Percentiles rank a stretch among this genome's conserved stretches.
phyloP scores from a whole-genome alignment of 2,113 vertebrate genomes.

The Canis aureus region DNA sequence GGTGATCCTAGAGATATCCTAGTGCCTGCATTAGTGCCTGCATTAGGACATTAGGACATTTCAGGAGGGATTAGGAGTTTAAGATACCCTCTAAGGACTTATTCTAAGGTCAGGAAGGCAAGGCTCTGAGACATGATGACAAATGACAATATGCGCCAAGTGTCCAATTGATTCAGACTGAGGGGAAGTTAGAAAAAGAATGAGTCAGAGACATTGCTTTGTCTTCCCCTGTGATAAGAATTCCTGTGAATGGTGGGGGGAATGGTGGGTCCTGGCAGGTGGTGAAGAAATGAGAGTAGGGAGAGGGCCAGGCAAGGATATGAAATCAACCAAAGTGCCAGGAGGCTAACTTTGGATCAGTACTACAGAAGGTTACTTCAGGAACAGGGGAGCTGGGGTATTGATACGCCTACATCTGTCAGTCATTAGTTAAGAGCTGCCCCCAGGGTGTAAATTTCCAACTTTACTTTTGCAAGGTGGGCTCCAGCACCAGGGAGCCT shows the following conservation, averaged over 20 bases:
- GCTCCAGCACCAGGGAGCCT: not conserved
- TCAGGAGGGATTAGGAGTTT: not conserved
- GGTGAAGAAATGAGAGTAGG: not conserved
- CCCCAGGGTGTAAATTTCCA: not conserved
- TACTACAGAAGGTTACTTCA: not conserved
- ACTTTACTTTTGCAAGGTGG: not conserved
- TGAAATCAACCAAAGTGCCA: not conserved
- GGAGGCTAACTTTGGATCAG: not conserved
- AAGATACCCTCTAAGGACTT: not conserved
- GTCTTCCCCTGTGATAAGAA: not conserved
- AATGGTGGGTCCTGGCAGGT: not conserved
- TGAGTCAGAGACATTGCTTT: not conserved
- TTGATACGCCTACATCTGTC: not conserved
- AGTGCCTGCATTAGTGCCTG: not conserved
- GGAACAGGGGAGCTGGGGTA: not conserved
- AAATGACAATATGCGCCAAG: not conserved
- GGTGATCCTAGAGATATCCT: not conserved
- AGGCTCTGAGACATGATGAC: not conserved
- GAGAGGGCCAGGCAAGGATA: not conserved
- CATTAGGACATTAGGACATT: not conserved
- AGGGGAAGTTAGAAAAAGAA: not conserved
- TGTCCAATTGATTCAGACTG: not conserved
- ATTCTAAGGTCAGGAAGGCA: not conserved
- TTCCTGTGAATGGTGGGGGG: not conserved
- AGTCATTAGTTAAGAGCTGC: not conserved